Conservation (phyloP, 2,113 vertebrate species). For the Vimba vimba region DNA sequence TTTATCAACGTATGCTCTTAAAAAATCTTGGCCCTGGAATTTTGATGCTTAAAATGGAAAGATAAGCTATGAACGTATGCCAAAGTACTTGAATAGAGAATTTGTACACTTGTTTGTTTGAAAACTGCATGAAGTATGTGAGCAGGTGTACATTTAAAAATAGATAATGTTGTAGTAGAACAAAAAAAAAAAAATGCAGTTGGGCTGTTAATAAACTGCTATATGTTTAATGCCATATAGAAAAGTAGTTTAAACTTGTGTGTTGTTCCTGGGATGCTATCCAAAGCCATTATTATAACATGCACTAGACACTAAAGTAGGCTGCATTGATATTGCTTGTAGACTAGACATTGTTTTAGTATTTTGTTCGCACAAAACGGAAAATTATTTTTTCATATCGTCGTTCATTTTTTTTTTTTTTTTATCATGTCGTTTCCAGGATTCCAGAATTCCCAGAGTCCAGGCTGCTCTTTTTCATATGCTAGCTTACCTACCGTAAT, state of each 20-base stretch:
- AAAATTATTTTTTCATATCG: not conserved
- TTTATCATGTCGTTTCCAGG: too few relatives aligned
- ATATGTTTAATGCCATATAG: conserved; percentile 6
- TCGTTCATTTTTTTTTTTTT: too few relatives aligned
- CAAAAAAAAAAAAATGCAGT: conserved; percentile 10
- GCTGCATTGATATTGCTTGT: not conserved
- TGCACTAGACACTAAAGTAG: not conserved
- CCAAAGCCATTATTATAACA: not conserved
- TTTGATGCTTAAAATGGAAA: not conserved
- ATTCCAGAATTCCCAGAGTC: not conserved
- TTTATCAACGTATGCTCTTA: not conserved
- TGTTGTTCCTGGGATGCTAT: not conserved
- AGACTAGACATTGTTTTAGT: not conserved
- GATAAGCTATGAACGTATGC: conserved; percentile 24
- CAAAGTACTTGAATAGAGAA: conserved; percentile 14
- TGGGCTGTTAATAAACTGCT: conserved; percentile 25
- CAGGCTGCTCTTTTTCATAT: not conserved
- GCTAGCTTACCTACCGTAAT: not conserved
- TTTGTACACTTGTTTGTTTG: conserved; percentile 33
- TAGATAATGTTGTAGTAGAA: conserved; percentile 6
- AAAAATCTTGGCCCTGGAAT: not conserved
- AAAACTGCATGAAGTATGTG: conserved; percentile 25
- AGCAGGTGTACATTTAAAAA: not conserved
- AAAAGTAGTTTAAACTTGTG: conserved; percentile 13
- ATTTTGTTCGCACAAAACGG: not conserved